Conservation (phyloP, 2,113 vertebrate species). For the Scatophagus argus region DNA sequence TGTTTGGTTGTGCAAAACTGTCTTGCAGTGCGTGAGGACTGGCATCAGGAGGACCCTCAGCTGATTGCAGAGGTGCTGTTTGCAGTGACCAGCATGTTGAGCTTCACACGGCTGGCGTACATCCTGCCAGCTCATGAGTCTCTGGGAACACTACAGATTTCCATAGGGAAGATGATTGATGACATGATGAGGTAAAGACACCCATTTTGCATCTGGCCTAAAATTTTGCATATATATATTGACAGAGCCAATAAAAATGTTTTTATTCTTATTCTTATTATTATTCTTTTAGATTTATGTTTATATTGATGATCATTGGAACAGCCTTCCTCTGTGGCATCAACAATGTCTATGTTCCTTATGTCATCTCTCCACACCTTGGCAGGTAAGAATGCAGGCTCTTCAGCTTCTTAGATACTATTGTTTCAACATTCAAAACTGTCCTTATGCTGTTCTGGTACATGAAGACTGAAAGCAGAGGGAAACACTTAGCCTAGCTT, state of each 20-base stretch:
- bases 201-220: not conserved
- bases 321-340: slow-evolving; percentile 93
- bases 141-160: slow-evolving; percentile 92
- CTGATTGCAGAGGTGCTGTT: slow-evolving; percentile 91
- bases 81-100: slow-evolving; percentile 93
- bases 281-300: slow-evolving; percentile 92
- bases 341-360: slow-evolving; percentile 93
- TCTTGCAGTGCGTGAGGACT: slow-evolving; percentile 82
- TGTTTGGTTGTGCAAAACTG: not conserved
- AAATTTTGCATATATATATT: not conserved
- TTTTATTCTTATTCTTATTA: not conserved
- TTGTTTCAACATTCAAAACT: not conserved
- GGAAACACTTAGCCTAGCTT: too few relatives aligned
- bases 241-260: not conserved
- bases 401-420: not conserved
- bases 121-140: slow-evolving; percentile 92
- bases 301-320: slow-evolving; percentile 93
- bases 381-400: slow-evolving; percentile 83
- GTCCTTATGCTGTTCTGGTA: too few relatives aligned
- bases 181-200: slow-evolving; percentile 90
- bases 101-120: slow-evolving; percentile 91
- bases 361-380: slow-evolving; percentile 85
- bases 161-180: slow-evolving; percentile 93
- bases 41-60: slow-evolving; percentile 91
- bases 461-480: too few relatives aligned